Base-by-base conservation (phyloP, 1,140 invertebrate species). In the Dendrolimus punctatus region DNA sequence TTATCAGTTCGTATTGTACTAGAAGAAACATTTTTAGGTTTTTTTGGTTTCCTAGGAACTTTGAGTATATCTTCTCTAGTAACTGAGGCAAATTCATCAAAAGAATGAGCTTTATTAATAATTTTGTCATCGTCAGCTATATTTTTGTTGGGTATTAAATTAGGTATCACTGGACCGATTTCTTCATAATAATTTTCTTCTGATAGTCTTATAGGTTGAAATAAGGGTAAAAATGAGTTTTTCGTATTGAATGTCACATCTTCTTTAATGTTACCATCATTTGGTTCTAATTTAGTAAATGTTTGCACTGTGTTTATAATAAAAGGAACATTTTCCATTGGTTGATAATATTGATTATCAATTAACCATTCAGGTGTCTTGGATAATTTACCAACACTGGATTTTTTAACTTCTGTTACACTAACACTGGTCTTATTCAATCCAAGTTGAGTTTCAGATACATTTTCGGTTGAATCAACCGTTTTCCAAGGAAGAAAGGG, bases 131-230 rank as follows among this genome's bases (percentile, higher is more conserved):
- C 80, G 49, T 85, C 80, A 4, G 80, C 79, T 51, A 81, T 58
- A 47, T 78, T 80, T 44, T 69, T 70, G 51, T 73, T 69, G 1
- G 50, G 38, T n/a, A 57, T 36, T 45, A 51, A 36, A 23, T 38
- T 50, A 36, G 57, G 38, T 8, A 60, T 42, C 2, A 68, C 46
- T 0, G 82, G 80, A 63, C 80, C 80, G 9, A 86, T 86, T 68
- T 86, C 80, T 66, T 86, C 83, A 47, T 86, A 86, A 47, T 77
- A 76, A 55, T 86, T 80, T 50, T 86, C 83, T 49, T 73, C 76
- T 5, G 67, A 64, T 51, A 69, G 55, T 47, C 58, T 65, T 50
- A 68, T 70, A 6, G 45, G 10, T 52, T 64, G 49, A 45, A 57
- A 10, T 36, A 46, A 9, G n/a, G 51, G 51, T 6, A 63, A 47